Percentiles rank a stretch among this genome's conserved stretches.
Evolutionary conservation across 2,888 invertebrate species (phyloP).

Genomic region (Apotomis capreana): DNA sequence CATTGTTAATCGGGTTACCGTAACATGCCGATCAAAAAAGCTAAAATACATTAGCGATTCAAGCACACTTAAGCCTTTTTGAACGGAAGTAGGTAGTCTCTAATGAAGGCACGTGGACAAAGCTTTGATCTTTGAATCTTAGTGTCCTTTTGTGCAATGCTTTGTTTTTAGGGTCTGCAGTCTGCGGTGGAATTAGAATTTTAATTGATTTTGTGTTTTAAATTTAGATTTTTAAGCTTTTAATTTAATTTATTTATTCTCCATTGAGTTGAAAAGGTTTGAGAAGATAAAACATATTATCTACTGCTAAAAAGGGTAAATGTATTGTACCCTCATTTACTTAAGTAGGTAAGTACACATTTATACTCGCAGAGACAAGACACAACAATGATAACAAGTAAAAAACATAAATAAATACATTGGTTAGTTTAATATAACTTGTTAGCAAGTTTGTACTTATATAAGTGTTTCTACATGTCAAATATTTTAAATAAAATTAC

Average conservation of each 20-base stretch:
- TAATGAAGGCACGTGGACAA: constrained; percentile 28
- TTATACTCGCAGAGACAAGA: too few species aligned
- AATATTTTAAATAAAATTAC: too few species aligned
- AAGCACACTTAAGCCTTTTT: not conserved
- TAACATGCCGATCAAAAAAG: not conserved
- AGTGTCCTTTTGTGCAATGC: constrained; percentile 29
- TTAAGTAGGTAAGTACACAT: too few species aligned
- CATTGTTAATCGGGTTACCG: constrained; percentile 25
- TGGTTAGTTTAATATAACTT: too few species aligned
- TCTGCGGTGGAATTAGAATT: constrained; percentile 30
- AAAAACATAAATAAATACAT: too few species aligned
- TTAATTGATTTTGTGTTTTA: constrained; percentile 22
- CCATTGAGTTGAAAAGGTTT: too few species aligned
- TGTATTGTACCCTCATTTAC: too few species aligned
- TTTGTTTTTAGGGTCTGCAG: constrained; percentile 30
- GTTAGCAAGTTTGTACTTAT: too few species aligned
- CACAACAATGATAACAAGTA: too few species aligned
- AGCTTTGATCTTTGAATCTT: constrained; percentile 30
- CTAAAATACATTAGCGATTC: not conserved
- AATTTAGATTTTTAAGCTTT: constrained; percentile 6
- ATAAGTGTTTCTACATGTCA: too few species aligned
- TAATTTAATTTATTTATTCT: not conserved
- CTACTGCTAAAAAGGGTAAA: too few species aligned
- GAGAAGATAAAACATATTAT: too few species aligned
- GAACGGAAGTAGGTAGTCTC: not conserved